phyloP scores from a whole-genome alignment of 2,113 vertebrate species.

The Gymnorhina tibicen region DNA sequence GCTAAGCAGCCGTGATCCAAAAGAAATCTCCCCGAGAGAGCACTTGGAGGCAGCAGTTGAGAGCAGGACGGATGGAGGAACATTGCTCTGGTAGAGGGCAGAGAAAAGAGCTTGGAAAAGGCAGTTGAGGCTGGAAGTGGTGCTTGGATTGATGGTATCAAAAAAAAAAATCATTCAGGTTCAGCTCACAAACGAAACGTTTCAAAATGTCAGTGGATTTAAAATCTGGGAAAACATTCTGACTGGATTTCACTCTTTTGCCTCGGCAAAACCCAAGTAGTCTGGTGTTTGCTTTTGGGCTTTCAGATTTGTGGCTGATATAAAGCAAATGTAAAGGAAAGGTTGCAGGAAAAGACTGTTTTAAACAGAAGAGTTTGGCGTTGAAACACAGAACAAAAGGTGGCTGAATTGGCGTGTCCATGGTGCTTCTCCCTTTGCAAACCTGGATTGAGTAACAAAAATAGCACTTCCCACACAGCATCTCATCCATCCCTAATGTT shows the following conservation, averaged over 20 bases:
- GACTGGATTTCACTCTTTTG: constrained; percentile 41
- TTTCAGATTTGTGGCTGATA: background rate
- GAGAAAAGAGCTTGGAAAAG: background rate
- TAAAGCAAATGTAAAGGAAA: constrained; percentile 57
- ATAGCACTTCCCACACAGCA: background rate
- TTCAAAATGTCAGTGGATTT: constrained; percentile 52
- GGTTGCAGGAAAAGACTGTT: background rate
- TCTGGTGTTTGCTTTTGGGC: constrained; percentile 48
- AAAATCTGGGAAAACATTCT: background rate
- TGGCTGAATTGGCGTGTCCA: rapidly evolving
- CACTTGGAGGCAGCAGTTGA: background rate
- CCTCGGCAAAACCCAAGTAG: background rate
- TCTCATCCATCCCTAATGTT: background rate
- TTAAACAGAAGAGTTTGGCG: background rate
- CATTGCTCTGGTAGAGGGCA: background rate
- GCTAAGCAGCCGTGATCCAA: rapidly evolving
- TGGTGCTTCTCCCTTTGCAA: background rate
- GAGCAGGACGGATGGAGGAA: background rate
- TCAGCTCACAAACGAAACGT: background rate
- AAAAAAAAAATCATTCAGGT: background rate
- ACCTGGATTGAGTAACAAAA: rapidly evolving
- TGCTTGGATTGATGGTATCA: background rate
- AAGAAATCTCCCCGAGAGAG: background rate
- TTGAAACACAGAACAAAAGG: background rate
- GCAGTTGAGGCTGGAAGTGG: background rate